Base-by-base conservation (phyloP, 2,888 invertebrate genomes). In the Pandemis corylana region DNA sequence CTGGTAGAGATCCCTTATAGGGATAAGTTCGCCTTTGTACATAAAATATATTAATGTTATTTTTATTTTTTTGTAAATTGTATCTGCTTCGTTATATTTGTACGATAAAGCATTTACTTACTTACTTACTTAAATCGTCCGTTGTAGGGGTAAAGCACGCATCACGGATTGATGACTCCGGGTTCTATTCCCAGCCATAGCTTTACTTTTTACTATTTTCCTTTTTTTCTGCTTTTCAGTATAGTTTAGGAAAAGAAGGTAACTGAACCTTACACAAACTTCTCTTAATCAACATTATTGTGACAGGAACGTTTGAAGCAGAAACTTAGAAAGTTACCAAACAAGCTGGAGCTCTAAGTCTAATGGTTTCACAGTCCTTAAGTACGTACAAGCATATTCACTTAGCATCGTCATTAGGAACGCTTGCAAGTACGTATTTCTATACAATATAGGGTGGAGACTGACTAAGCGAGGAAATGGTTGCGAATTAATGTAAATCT, bases 321-420 rank as follows among this genome's bases (percentile, higher is more conserved):
- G 36, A n/a, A 72, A 20, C 61, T 59, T 36, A 44, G 62, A 70
- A 70, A 62, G 70, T 74, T 61, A 41, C 68, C 68, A 13, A 13
- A 56, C 20, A 70, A 44, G 61, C 70, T 74, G 66, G n/a, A 75
- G 62, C 70, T 67, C 46, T 44, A 49, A 70, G 61, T 70, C 70
- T 70, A 71, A 75, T 75, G 63, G 75, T 75, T 75, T 75, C 75
- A 71, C 62, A 75, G 75, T 75, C 53, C 70, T 75, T 75, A 75
- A 70, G 74, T 74, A 71, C 68, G 70, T 75, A 75, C 75, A 75
- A 71, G 75, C 70, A 75, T 75, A 75, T 67, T 75, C 75, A 75
- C 75, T 75, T 75, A 75, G 75, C 71, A 75, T 75, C 75, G 67
- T 75, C 71, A 75, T 75, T 75, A 75, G 75, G 62, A 75, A 71